A percentile compares a stretch with the other conserved stretches of the same genome.
These are phyloP conservation scores for Choloepus hoffmanni DNA, from an alignment of 2,113 vertebrate species.

Conservation along the genomic window DNA sequence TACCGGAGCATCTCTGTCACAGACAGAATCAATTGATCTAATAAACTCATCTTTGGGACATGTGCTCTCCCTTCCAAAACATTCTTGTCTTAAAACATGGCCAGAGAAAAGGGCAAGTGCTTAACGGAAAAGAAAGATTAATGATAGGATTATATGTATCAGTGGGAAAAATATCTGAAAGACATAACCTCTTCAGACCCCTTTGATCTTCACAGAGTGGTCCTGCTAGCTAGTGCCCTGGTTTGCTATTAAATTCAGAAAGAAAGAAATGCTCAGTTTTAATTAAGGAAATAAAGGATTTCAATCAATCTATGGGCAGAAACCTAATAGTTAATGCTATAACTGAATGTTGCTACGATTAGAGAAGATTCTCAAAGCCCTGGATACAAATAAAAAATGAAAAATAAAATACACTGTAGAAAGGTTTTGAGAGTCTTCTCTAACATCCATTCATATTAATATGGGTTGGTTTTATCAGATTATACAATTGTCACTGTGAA, in stretches of 20 bases:
- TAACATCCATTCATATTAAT: background rate
- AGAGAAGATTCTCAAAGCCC: background rate
- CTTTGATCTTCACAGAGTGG: background rate
- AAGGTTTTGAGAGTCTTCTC: background rate
- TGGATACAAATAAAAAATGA: conserved; percentile 32
- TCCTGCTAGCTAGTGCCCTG: background rate
- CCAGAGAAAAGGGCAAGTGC: background rate
- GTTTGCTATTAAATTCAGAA: background rate
- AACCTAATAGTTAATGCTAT: background rate
- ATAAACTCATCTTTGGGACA: conserved; percentile 62
- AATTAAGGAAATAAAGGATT: conserved; percentile 24
- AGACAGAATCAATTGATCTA: conserved; percentile 39
- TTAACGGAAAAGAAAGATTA: conserved; percentile 12
- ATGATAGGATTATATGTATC: background rate
- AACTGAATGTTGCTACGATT: background rate
- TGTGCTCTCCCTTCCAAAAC: conserved; percentile 17
- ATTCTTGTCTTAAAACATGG: conserved; percentile 54
- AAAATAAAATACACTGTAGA: background rate
- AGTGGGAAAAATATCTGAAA: conserved; percentile 2
- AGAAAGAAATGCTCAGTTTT: conserved; percentile 28
- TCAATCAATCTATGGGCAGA: conserved; percentile 11
- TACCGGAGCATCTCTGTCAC: conserved; percentile 48
- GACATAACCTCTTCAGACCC: background rate
- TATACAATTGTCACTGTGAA: conserved; percentile 27
- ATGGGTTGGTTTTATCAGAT: background rate